Evolutionary conservation across 2,888 invertebrate genomes (phyloP), one percentile per base, ranked within the genome.

Genomic region (Oegoconia quadripuncta): DNA sequence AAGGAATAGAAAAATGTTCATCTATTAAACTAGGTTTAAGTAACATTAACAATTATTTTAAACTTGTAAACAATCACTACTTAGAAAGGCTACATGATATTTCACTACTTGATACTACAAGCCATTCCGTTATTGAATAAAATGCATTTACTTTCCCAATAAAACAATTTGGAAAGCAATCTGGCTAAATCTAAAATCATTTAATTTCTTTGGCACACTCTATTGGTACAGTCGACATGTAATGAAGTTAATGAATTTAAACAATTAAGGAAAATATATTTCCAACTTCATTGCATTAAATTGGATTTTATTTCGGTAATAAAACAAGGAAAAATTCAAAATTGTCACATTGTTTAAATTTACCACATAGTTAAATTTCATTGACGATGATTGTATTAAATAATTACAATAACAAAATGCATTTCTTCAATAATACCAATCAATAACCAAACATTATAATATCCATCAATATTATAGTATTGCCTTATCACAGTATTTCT

Each of bases 1-100:
- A 73, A 55, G 77, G 80, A 77, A 82, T 82, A 81, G 66, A 78
- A 82, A 82, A 72, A 42, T 63, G 50, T 49, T 52, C 50, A 42
- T 50, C 44, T 36, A 46, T 48, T 52, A 56, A 37, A 54, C 52
- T 52, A 31, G 45, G 50, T 63, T 23, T 14, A 15, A 52, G 63
- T 50, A 66, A 65, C 55, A 58, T 46, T 46, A 64, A 67, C 62
- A 64, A 44, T 41, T 39, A 28, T 28, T 44, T 46, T 55, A 55
- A 34, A 55, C 43, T 55, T 58, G 58, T 69, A 69, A 66, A 71
- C 55, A 61, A 67, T 57, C 54, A 62, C 66, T 72, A 75, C 58
- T 53, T 57, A 48, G 11, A 64, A 70, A 69, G 61, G 61, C 66
- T 72, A 46, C 40, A 37, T 51, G 50, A 50, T 51, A 47, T 42